Conservation (phyloP, 2,113 vertebrate species). For the Ptychochromis oligacanthus region DNA sequence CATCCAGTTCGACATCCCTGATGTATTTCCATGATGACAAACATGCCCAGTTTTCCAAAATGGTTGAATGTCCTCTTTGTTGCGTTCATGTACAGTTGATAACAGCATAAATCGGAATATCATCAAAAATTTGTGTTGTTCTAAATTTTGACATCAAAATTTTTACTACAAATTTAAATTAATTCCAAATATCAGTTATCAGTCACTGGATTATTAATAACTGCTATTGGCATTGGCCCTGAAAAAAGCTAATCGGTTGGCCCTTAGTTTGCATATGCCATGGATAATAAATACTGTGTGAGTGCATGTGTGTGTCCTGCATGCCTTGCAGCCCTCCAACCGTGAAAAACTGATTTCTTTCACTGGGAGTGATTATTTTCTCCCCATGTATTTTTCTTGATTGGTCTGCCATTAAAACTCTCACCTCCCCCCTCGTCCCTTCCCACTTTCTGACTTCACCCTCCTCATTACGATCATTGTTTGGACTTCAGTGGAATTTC, state of each 20-base stretch:
- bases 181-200: background rate
- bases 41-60: no score
- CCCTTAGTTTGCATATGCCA: background rate
- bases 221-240: background rate
- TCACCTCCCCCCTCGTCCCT: background rate
- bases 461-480: conserved; percentile 73
- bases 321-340: conserved; percentile 6
- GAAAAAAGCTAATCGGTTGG: background rate
- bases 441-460: background rate
- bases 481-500: conserved; percentile 74
- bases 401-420: conserved; percentile 52
- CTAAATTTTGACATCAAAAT: background rate
- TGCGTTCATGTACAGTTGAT: no score
- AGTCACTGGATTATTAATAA: background rate
- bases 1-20: no score
- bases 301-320: background rate
- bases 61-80: no score
- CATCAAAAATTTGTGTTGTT: no score
- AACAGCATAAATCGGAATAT: no score
- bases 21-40: no score
- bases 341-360: conserved; percentile 46
- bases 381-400: conserved; percentile 57
- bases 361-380: conserved; percentile 51
- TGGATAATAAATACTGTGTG: conserved; percentile 17
- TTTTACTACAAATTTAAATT: background rate